Evolutionary conservation across 2,888 invertebrate genomes (phyloP).

Genomic region (Limenitis camilla): DNA sequence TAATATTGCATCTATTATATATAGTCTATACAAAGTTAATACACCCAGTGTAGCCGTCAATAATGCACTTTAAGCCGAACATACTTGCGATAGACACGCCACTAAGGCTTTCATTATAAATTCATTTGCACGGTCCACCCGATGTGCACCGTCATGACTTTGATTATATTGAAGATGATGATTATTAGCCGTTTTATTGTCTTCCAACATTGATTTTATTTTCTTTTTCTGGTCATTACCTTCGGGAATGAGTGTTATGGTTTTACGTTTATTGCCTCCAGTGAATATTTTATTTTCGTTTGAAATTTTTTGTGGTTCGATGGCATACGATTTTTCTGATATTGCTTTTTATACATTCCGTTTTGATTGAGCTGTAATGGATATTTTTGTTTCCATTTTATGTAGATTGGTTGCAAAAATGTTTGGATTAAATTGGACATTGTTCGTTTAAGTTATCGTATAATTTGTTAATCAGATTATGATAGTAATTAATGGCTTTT

Average conservation of each 20-base stretch:
- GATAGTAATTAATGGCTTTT: no score
- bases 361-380: neutral
- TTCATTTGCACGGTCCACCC: slow-evolving; percentile 52
- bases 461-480: no score
- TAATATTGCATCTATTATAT: neutral
- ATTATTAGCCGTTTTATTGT: slow-evolving; percentile 57
- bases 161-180: slow-evolving; percentile 53
- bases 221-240: slow-evolving; percentile 39
- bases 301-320: slow-evolving; percentile 1
- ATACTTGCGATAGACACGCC: slow-evolving; percentile 19
- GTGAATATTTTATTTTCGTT: slow-evolving; percentile 13
- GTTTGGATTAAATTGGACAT: neutral
- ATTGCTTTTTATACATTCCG: neutral
- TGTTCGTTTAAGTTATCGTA: no score
- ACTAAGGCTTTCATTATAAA: slow-evolving; percentile 48
- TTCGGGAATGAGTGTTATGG: slow-evolving; percentile 21
- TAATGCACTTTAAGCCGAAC: slow-evolving; percentile 11
- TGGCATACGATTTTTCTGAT: neutral
- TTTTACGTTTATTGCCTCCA: slow-evolving; percentile 3
- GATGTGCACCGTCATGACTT: slow-evolving; percentile 57
- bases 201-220: slow-evolving; percentile 51
- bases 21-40: neutral
- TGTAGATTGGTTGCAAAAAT: neutral
- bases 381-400: neutral
- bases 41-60: slow-evolving; percentile 3